Evolutionary conservation across 2,888 invertebrate species (phyloP).

Genomic region (Lottia scabra): DNA sequence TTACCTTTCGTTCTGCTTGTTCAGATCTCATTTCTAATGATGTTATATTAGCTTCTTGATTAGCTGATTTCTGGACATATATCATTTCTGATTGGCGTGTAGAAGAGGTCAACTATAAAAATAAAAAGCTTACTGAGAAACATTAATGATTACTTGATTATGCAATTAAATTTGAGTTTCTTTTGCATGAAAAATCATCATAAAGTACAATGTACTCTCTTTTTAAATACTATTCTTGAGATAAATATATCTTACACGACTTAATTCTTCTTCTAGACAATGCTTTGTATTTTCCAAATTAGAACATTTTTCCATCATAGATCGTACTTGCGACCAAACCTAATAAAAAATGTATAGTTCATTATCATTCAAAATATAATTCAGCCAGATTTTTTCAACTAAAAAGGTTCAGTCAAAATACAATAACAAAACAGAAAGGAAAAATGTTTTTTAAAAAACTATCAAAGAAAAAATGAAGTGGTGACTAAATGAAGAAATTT

Average conservation of each 20-base stretch:
- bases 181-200: too few relatives aligned
- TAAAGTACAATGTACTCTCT: too few relatives aligned
- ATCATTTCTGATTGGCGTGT: constrained; percentile 42
- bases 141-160: too few relatives aligned
- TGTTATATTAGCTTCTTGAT: constrained; percentile 48
- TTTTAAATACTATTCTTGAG: neutral
- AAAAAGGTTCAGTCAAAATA: too few relatives aligned
- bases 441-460: too few relatives aligned
- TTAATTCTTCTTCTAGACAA: constrained; percentile 51
- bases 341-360: constrained; percentile 12
- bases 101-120: constrained; percentile 22
- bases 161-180: too few relatives aligned
- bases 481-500: too few relatives aligned
- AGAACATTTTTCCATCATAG: constrained; percentile 58
- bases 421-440: too few relatives aligned
- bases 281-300: constrained; percentile 49
- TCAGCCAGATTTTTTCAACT: too few relatives aligned
- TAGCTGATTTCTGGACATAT: constrained; percentile 46
- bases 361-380: too few relatives aligned
- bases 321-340: constrained; percentile 57
- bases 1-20: constrained; percentile 52
- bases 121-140: too few relatives aligned
- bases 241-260: constrained; percentile 39
- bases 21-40: constrained; percentile 47
- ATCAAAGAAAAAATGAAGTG: too few relatives aligned